phyloP scores from a whole-genome alignment of 2,113 vertebrate species.

The Gopherus flavomarginatus region DNA sequence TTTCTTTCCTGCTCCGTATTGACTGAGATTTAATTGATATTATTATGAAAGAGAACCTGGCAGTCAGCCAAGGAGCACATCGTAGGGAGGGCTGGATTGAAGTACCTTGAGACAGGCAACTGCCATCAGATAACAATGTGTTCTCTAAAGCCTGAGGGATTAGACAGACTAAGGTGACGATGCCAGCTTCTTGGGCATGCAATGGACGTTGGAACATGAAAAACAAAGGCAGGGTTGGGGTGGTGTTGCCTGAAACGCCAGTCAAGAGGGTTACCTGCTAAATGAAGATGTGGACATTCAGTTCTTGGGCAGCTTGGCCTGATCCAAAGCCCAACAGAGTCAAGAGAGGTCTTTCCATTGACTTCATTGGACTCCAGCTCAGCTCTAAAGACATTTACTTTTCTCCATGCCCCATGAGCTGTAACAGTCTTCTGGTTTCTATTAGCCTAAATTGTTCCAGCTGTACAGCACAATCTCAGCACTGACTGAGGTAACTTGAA shows the following conservation, averaged over 20 bases:
- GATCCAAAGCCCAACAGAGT: neutral
- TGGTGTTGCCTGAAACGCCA: neutral
- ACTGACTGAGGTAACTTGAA: neutral
- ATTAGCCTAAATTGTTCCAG: neutral
- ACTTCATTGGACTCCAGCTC: neutral
- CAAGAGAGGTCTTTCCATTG: neutral
- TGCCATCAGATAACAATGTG: rapidly evolving
- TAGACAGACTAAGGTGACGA: neutral
- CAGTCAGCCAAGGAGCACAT: neutral
- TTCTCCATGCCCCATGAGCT: neutral
- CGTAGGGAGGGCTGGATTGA: rapidly evolving
- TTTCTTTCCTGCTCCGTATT: neutral
- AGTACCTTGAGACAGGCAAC: neutral
- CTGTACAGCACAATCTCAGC: neutral
- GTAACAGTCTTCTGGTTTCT: neutral
- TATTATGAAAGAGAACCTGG: neutral
- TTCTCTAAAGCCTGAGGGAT: neutral
- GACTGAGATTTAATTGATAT: rapidly evolving
- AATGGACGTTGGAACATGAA: rapidly evolving
- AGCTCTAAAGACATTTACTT: neutral
- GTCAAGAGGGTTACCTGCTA: rapidly evolving
- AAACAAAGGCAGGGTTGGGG: rapidly evolving
- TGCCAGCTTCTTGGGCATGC: neutral
- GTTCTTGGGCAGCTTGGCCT: neutral
- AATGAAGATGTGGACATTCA: neutral